A percentile compares a stretch with the other conserved stretches of the same genome.
Conservation (phyloP, 2,888 invertebrate genomes). For the Anodontia alba region DNA sequence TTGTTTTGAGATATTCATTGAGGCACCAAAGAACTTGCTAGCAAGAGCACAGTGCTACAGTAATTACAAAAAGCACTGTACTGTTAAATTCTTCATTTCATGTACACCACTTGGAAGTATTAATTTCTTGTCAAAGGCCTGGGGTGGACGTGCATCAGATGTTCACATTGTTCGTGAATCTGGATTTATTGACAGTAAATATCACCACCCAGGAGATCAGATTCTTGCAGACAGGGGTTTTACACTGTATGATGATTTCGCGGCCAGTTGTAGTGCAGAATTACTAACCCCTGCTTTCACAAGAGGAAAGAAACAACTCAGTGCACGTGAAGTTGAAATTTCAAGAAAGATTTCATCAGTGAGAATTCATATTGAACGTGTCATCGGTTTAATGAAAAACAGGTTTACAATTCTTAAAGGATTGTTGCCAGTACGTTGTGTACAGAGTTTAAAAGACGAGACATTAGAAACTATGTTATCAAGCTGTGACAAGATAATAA, state of each 20-base stretch:
- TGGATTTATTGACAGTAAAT: constrained; percentile 41
- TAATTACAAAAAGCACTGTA: constrained; percentile 50
- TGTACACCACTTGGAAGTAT: constrained; percentile 46
- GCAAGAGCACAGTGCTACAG: constrained; percentile 41
- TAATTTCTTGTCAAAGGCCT: constrained; percentile 54
- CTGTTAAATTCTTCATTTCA: constrained; percentile 41
- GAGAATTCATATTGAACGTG: constrained; percentile 60
- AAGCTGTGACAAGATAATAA: constrained; percentile 43
- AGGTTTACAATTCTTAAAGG: constrained; percentile 54
- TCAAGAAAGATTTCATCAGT: constrained; percentile 47
- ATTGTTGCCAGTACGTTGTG: constrained; percentile 35
- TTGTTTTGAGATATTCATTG: constrained; percentile 52
- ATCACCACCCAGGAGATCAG: constrained; percentile 57
- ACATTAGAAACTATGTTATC: background rate
- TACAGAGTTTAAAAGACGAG: constrained; percentile 41
- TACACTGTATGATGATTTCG: constrained; percentile 62
- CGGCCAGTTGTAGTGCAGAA: constrained; percentile 44
- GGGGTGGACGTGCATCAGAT: constrained; percentile 62
- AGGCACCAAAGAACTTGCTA: constrained; percentile 30
- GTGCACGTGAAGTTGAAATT: constrained; percentile 55
- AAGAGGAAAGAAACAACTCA: constrained; percentile 56
- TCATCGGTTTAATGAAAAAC: constrained; percentile 61
- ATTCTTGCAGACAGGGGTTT: constrained; percentile 64
- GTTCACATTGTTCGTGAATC: constrained; percentile 48
- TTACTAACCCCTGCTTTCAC: constrained; percentile 56